Evolutionary conservation across 2,113 vertebrate genomes (phyloP).

Genomic region (Chlorocebus sabaeus): DNA sequence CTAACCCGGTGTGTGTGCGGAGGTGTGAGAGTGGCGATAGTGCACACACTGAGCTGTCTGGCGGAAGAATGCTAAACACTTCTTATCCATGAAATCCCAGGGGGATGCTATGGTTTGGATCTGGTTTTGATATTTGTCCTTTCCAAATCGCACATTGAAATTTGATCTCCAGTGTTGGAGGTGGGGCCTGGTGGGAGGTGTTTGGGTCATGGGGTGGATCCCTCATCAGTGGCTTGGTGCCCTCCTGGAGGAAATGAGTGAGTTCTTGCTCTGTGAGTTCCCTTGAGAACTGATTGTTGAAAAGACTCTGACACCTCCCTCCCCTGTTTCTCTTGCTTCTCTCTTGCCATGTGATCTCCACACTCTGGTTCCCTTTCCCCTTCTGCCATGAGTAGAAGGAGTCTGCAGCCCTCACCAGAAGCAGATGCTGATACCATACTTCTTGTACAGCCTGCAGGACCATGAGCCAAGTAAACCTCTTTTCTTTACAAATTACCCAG

Average conservation of each 20-base stretch:
- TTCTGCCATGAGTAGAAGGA: neutral
- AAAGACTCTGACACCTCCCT: neutral
- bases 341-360: neutral
- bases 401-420: neutral
- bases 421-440: no score
- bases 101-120: neutral
- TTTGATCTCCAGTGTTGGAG: neutral
- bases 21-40: neutral
- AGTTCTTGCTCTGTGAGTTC: neutral
- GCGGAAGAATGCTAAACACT: neutral
- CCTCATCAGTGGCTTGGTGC: neutral
- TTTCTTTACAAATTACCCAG: neutral
- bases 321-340: neutral
- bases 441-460: neutral
- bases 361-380: neutral
- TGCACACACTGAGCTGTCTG: neutral
- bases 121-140: neutral
- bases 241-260: neutral
- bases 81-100: neutral
- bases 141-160: neutral
- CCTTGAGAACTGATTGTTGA: neutral
- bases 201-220: neutral
- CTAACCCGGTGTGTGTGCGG: neutral
- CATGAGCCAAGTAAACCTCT: neutral
- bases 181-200: neutral